Conservation (phyloP, 2,113 vertebrate species). For the Macquaria australasica region DNA sequence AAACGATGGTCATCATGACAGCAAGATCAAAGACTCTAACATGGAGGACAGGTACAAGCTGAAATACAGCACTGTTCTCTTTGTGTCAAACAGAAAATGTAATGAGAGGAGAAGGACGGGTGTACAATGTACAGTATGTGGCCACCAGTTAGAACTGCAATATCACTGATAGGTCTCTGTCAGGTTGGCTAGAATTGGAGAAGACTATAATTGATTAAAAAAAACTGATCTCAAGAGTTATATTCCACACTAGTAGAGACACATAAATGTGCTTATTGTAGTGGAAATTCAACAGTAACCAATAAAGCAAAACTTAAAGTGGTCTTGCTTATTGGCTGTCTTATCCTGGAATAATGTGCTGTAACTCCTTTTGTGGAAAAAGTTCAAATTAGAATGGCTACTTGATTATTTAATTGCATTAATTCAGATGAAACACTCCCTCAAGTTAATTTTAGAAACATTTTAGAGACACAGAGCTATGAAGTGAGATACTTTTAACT, state of each 20-base stretch:
- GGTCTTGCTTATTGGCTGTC: background rate
- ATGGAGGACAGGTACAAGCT: conserved; percentile 91
- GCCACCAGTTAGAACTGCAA: background rate
- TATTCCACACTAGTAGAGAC: background rate
- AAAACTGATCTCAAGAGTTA: background rate
- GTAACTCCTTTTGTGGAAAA: background rate
- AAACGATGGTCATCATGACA: conserved; percentile 90
- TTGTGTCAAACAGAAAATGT: background rate
- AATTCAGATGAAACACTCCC: background rate
- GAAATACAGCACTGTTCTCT: background rate
- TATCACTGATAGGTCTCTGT: background rate
- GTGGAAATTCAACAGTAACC: background rate
- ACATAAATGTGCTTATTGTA: background rate
- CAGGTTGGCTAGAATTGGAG: too few species aligned
- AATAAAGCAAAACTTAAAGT: background rate
- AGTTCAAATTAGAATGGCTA: background rate
- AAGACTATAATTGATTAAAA: too few species aligned
- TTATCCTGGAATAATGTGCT: background rate
- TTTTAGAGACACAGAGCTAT: background rate
- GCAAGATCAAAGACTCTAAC: conserved; percentile 91
- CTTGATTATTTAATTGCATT: background rate
- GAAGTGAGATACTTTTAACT: background rate
- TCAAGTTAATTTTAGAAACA: background rate
- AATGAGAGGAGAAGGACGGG: background rate
- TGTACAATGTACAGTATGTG: background rate